Evolutionary conservation across 2,888 invertebrate genomes (phyloP), one percentile per base, ranked within the genome.

Genomic region (Drosophila sordidula): DNA sequence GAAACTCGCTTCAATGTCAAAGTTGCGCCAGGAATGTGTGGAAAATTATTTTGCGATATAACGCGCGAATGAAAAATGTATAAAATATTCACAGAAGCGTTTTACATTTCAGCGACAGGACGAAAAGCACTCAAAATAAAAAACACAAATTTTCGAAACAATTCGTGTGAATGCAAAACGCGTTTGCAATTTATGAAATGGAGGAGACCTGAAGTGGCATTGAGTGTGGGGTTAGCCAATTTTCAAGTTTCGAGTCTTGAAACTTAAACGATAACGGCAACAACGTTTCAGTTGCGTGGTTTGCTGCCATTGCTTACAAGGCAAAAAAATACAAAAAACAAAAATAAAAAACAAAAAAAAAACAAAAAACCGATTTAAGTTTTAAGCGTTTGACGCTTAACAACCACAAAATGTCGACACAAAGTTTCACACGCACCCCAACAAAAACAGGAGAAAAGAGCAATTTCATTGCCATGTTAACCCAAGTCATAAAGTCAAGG

Each of bases 371-470:
- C 81, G 78, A 84, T 87, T 84, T 87, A 86, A 89, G 85, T 89
- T 86, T 86, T 87, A 89, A 86, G 82, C 73, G 82, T 81, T 85
- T 87, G 84, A 72, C 85, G 81, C 80, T 86, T 86, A 81, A 81
- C 85, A 85, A 79, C 85, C 85, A 66, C 89, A 86, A 81, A 89
- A 89, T 89, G 82, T 78, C 72, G 78, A 70, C 73, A 72, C 71
- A 81, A 85, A 85, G 89, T 82, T 87, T 84, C 83, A 51, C 82
- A 76, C 80, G 70, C 82, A 50, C 39, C 57, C 46, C 74, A 51
- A 29, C 44, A 46, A 49, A 49, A 66, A 47, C 49, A 52, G 29
- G 38, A 51, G 58, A 42, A 52, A 26, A 52, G 25, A 64, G 57
- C 68, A 73, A 70, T 75, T 78, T 78, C 80, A 76, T 72, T 80